Conservation (phyloP, 2,797 vertebrate species). For the Prunella strophiata region DNA sequence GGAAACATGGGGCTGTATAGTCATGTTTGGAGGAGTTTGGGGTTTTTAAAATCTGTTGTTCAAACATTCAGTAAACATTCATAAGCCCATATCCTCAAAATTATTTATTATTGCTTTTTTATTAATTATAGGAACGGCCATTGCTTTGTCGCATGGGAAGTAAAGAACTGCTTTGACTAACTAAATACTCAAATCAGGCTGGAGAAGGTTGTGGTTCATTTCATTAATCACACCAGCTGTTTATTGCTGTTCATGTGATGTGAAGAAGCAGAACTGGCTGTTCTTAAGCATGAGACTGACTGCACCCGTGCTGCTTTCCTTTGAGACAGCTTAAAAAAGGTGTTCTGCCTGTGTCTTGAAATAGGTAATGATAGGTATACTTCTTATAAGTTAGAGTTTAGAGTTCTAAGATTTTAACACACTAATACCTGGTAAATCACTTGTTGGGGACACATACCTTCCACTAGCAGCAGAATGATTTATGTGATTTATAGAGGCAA, state of each 20-base stretch:
- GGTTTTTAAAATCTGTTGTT: background rate
- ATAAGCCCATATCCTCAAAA: background rate
- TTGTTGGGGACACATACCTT: background rate
- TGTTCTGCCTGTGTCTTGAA: background rate
- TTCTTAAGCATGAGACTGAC: background rate
- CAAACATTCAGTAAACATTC: background rate
- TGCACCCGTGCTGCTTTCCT: background rate
- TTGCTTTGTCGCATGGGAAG: background rate
- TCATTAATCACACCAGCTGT: slow-evolving; percentile 10
- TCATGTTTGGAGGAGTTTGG: background rate
- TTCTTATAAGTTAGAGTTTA: background rate
- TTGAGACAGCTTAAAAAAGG: background rate
- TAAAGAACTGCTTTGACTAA: slow-evolving; percentile 43
- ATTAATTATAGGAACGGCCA: background rate
- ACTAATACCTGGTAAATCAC: background rate
- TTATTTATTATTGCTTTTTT: background rate
- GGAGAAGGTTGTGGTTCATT: slow-evolving; percentile 23
- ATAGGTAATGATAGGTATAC: background rate
- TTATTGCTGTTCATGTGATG: background rate
- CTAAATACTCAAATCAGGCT: background rate
- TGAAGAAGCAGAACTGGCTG: background rate
- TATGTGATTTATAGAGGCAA: background rate
- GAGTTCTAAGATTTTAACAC: background rate
- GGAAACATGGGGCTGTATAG: background rate
- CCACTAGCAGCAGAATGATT: background rate